These are phyloP conservation scores for Cyrtonyx montezumae DNA, from an alignment of 2,113 vertebrate species.

Conservation along the genomic window DNA sequence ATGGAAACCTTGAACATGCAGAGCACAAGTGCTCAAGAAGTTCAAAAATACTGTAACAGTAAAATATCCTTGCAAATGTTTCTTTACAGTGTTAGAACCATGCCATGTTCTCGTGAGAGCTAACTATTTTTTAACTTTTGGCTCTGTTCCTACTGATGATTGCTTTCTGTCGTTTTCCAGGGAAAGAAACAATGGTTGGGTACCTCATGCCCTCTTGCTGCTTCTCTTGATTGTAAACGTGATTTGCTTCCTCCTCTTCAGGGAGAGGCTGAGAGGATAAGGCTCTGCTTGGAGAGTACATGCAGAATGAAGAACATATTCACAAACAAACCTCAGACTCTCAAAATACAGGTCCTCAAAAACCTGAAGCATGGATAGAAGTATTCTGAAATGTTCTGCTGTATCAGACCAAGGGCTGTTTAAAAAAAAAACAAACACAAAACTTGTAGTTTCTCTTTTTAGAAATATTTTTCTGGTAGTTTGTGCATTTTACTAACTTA, in stretches of 20 bases:
- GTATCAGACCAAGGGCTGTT: not conserved
- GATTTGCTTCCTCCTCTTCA: not conserved
- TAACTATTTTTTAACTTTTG: not conserved
- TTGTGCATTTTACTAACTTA: not conserved
- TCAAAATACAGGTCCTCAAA: not conserved
- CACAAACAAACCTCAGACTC: not conserved
- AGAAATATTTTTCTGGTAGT: not conserved
- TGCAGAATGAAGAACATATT: not conserved
- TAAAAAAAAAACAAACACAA: not conserved
- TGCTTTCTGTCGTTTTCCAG: not conserved
- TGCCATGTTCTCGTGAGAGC: not conserved
- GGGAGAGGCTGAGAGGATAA: not conserved
- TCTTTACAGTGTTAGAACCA: not conserved
- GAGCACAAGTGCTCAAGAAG: not conserved
- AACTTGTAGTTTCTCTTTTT: not conserved
- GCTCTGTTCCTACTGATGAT: not conserved
- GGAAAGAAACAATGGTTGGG: not conserved
- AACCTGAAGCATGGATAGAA: not conserved
- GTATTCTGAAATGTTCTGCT: not conserved
- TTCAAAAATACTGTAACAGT: not conserved
- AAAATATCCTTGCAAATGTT: not conserved
- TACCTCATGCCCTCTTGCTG: not conserved
- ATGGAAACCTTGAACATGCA: not conserved
- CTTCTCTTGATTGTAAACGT: not conserved
- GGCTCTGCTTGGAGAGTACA: not conserved